phyloP scores from a whole-genome alignment of 2,113 vertebrate species.

The Pseudolaguvia tuberculata region DNA sequence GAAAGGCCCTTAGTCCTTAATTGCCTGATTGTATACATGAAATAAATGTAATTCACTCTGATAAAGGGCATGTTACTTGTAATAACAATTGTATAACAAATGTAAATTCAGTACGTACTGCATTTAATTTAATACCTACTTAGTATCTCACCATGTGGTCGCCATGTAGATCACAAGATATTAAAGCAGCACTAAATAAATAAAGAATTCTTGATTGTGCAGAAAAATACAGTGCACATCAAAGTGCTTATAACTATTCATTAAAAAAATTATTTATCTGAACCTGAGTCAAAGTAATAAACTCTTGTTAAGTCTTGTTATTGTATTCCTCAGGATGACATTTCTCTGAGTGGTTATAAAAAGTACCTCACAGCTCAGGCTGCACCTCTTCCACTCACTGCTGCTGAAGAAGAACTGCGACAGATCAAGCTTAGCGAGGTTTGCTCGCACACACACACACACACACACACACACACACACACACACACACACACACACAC shows the following conservation, averaged over 20 bases:
- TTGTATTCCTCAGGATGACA: constrained; percentile 77
- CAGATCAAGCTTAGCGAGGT: constrained; percentile 94
- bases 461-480: constrained; percentile 19
- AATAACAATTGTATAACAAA: no score
- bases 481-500: no score
- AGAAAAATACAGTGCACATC: background rate
- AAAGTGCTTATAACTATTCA: background rate
- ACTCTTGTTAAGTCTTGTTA: background rate
- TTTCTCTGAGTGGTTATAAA: constrained; percentile 85
- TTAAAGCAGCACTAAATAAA: background rate
- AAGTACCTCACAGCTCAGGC: constrained; percentile 80
- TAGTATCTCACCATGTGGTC: no score
- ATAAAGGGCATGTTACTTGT: no score
- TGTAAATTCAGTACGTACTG: no score
- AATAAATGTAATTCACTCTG: no score
- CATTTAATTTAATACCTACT: no score
- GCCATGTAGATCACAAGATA: background rate
- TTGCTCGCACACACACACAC: no score
- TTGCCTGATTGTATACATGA: no score
- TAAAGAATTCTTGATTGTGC: background rate
- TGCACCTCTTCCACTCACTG: constrained; percentile 87
- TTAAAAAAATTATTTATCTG: background rate
- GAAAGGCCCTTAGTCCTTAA: no score
- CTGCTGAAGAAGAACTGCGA: constrained; percentile 91
- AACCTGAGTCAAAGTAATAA: background rate